Evolutionary conservation across 2,113 vertebrate species (phyloP), one percentile per base, ranked within the genome.

Genomic region (Corynorhinus townsendii): DNA sequence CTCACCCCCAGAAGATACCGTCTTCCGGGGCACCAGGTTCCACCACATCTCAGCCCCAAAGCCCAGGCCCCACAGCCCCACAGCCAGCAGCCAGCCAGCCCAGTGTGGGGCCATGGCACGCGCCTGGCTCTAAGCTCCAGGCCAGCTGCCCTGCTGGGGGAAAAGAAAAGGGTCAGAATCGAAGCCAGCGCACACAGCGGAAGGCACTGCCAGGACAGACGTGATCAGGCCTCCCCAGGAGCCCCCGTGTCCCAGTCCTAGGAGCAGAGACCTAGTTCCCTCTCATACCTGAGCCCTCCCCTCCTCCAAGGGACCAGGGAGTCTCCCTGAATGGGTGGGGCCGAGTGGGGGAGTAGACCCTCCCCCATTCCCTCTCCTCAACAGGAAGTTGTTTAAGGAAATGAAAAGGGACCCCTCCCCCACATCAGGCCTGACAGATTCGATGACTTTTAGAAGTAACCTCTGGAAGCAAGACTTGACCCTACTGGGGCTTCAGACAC

Each of bases 11-110:
- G 97, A 98, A 84, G 96, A 97, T n/a, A 98, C 97, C 0, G 98
- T 98, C 94, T 98, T 98, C 62, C 98, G 97, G 66, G 98, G 98
- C 92, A 98, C 97, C 7, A 98, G 96, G 33, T 97, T 98, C 98
- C 98, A 98, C 69, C 98, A 98, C 43, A 96, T 89, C 80, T 97
- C 97, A 30, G 95, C 68, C 90, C 96, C 35, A 43, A 86, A 68
- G 84, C 96, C 92, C 86, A 91, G 95, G 86, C 93, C 90, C 84
- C 97, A 95, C 76, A 97, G 92, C 91, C 91, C 93, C 43, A 94
- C 96, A 35, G 95, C 94, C 96, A 98, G 94, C 86, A 97, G 94
- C 93, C 95, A 96, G 92, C 96, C 40, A 79, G 95, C 89, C 85
- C 96, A 97, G 86, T 95, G 95, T 24, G 92, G 96, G 95, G 95